These are phyloP conservation scores for Brachyptera risi DNA, from an alignment of 2,888 invertebrate species.

Conservation along the genomic window DNA sequence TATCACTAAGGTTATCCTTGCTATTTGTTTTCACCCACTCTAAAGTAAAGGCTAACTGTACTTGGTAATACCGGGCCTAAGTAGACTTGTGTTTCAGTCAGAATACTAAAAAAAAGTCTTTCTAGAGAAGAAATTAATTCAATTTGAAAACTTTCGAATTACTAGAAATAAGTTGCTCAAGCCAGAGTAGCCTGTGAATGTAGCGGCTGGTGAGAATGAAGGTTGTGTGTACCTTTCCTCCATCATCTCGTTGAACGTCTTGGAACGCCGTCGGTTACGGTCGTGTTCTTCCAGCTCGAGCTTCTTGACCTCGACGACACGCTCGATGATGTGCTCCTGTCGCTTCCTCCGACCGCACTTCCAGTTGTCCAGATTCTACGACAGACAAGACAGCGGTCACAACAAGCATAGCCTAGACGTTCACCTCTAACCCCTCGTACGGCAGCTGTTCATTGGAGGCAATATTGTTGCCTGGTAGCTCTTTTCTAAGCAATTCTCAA, in stretches of 20 bases:
- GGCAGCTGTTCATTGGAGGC: background rate
- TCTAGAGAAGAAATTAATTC: no score
- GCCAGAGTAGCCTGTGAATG: no score
- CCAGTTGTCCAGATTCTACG: conserved; percentile 88
- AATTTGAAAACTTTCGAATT: no score
- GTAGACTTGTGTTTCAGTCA: no score
- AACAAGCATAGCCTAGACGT: background rate
- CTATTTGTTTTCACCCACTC: no score
- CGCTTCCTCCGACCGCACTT: conserved; percentile 89
- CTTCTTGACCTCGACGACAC: conserved; percentile 85
- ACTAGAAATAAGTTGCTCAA: no score
- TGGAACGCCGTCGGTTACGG: conserved; percentile 71
- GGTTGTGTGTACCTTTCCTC: conserved; percentile 80
- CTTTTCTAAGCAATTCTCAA: no score
- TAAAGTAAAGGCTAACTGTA: no score
- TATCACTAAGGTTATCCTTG: no score
- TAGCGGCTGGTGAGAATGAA: no score
- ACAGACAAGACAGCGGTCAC: conserved; percentile 25
- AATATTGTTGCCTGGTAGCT: background rate
- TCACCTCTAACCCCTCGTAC: background rate
- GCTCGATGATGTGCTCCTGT: conserved; percentile 84
- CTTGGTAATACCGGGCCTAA: no score
- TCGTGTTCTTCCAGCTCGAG: conserved; percentile 73
- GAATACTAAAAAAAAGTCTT: no score
- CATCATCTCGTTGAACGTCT: conserved; percentile 93